Percentiles rank a stretch among this genome's conserved stretches.
Conservation (phyloP, 2,888 invertebrate genomes). For the Drosophila colorata region DNA sequence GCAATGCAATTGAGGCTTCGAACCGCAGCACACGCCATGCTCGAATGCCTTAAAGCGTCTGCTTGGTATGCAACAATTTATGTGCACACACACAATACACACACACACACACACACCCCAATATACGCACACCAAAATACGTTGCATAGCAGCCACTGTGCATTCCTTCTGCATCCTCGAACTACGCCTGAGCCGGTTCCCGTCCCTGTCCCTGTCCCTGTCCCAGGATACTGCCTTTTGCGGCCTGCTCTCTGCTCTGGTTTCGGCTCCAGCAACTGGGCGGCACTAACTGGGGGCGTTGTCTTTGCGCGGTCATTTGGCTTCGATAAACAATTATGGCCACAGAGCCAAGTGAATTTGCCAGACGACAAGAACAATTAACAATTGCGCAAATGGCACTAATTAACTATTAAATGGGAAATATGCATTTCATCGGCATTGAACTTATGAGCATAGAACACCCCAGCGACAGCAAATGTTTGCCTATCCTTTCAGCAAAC, state of each 20-base stretch:
- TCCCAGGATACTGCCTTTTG: neutral
- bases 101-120: neutral
- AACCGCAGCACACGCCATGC: conserved; percentile 76
- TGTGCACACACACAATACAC: conserved; percentile 40
- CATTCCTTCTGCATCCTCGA: neutral
- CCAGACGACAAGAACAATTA: conserved; percentile 72
- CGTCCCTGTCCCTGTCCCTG: neutral
- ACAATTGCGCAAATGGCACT: conserved; percentile 65
- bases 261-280: neutral
- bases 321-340: conserved; percentile 72
- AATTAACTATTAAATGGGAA: conserved; percentile 71
- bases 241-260: neutral
- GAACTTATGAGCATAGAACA: conserved; percentile 12
- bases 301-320: conserved; percentile 69
- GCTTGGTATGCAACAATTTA: conserved; percentile 76
- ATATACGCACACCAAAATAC: conserved; percentile 9
- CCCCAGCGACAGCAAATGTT: neutral
- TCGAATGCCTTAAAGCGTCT: conserved; percentile 75
- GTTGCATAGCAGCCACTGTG: conserved; percentile 26
- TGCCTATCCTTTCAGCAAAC: neutral
- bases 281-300: conserved; percentile 18
- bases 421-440: conserved; percentile 36
- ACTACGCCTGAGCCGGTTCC: no score
- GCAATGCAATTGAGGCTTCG: conserved; percentile 79
- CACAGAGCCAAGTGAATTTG: conserved; percentile 52